Percentiles rank a stretch among this genome's conserved stretches.
Conservation (phyloP, 1,140 invertebrate species). For the Drosophila neocordata region DNA sequence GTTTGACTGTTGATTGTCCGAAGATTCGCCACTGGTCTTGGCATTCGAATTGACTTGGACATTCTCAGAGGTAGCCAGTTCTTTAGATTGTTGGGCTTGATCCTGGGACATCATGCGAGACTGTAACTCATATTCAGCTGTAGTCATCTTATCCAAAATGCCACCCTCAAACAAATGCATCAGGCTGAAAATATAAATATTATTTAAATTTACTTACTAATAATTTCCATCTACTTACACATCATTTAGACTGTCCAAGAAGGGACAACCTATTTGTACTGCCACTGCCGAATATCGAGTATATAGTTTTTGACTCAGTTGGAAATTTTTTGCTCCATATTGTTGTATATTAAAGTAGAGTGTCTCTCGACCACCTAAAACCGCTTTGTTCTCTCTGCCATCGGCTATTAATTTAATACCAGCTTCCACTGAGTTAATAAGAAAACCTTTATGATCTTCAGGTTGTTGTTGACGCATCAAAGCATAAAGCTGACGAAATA, state of each 20-base stretch:
- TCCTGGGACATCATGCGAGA: constrained; percentile 83
- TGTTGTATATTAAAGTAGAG: constrained; percentile 88
- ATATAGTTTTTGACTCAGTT: constrained; percentile 88
- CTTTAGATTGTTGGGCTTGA: constrained; percentile 60
- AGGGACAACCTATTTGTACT: constrained; percentile 88
- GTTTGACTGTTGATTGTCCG: constrained; percentile 16
- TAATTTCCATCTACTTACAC: constrained; percentile 84
- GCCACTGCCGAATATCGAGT: constrained; percentile 89
- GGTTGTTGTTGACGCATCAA: constrained; percentile 85
- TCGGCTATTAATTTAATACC: constrained; percentile 86
- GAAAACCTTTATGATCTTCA: constrained; percentile 66
- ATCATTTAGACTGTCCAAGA: constrained; percentile 87
- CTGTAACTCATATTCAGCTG: constrained; percentile 87
- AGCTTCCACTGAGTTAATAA: constrained; percentile 86
- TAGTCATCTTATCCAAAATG: constrained; percentile 88
- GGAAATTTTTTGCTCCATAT: constrained; percentile 87
- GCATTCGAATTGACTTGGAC: constrained; percentile 50
- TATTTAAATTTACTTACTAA: not conserved
- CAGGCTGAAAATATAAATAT: constrained; percentile 82
- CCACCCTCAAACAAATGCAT: constrained; percentile 89
- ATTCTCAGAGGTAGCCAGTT: constrained; percentile 39
- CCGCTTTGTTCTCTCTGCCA: constrained; percentile 84
- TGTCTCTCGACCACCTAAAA: constrained; percentile 88
- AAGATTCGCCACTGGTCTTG: constrained; percentile 32
- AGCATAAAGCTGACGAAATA: constrained; percentile 86